Base-by-base conservation (phyloP, 2,888 invertebrate genomes). In the Marasmarcha lunaedactyla region DNA sequence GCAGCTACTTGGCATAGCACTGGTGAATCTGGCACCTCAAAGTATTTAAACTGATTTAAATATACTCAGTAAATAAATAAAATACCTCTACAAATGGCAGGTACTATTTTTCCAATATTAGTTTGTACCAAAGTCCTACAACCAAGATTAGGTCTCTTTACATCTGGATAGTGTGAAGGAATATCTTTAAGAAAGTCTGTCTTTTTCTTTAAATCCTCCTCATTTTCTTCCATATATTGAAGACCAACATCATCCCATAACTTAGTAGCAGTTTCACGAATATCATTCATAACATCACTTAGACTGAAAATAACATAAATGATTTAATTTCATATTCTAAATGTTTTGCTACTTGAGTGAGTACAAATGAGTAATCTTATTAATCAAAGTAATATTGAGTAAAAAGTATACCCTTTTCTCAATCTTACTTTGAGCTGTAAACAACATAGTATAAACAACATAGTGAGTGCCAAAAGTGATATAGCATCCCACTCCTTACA, bases 141-240 rank as follows among this genome's bases (percentile, higher is more conserved):
- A 1, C 96, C 96, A 13, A 96, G 79, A 55, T 92, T 93, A 0
- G 96, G 95, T n/a, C 96, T 86, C 42, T 83, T 77, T 9, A 92
- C 90, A 35, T 84, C 62, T 1, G 95, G 95, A 73, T 96, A 96
- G 62, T 94, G 90, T 2, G 76, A 58, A 0, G 90, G 89, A 1
- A 84, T 73, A 38, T 87, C 85, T 41, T 86, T 86, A 6, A 90
- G 84, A 63, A 91, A 93, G 66, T 96, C 94, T 38, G 92, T 70
- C 65, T 90, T 89, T 60, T 95, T 92, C 59, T 94, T 94, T 0
- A 96, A 71, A 44, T 97, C 94, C 35, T 89, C 87, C 55, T 95
- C 92, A 70, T 97, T 97, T 66, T 97, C 97, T 33, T 88, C 83
- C 66, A 91, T 87, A 68, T 90, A 97, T 49, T 90, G 89, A 30